Percentiles rank a stretch among this genome's conserved stretches.
phyloP scores from a whole-genome alignment of 2,113 vertebrate species.

The Oostethus manadensis region DNA sequence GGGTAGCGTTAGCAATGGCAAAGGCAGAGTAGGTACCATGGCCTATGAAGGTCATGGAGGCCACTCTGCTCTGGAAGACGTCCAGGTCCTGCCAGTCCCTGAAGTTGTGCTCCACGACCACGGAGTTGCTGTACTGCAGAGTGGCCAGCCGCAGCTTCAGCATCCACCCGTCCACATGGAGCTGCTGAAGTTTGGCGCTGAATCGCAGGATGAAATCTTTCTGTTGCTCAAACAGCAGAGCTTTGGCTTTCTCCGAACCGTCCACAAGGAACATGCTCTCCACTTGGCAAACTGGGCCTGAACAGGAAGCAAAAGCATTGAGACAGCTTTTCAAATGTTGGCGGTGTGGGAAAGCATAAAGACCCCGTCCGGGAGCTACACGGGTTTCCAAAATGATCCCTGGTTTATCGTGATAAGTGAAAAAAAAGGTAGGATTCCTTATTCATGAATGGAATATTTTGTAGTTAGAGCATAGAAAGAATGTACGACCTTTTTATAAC shows the following conservation, averaged over 20 bases:
- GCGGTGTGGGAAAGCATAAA: too few species aligned
- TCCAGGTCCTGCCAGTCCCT: conserved; percentile 78
- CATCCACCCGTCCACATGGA: conserved; percentile 57
- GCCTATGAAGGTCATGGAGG: conserved; percentile 63
- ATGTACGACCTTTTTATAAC: too few species aligned
- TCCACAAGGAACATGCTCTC: conserved; percentile 84
- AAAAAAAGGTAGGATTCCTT: too few species aligned
- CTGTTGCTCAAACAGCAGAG: conserved; percentile 73
- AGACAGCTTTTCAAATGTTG: too few species aligned
- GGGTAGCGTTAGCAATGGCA: conserved; percentile 80
- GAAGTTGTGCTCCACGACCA: conserved; percentile 79
- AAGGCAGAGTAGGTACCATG: conserved; percentile 83
- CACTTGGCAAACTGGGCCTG: conserved; percentile 76
- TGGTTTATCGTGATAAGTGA: too few species aligned
- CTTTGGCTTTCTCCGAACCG: conserved; percentile 83
- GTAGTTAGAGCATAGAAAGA: too few species aligned
- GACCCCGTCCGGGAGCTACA: too few species aligned
- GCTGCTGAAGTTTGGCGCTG: conserved; percentile 68
- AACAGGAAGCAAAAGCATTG: neutral
- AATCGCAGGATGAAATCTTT: conserved; percentile 75
- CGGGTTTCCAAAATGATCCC: too few species aligned
- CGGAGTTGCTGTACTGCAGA: conserved; percentile 80
- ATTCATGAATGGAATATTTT: too few species aligned
- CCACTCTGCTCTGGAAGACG: conserved; percentile 75
- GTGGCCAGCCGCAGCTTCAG: conserved; percentile 74